Evolutionary conservation across 2,888 invertebrate species (phyloP).

Genomic region (Ophion costatus): DNA sequence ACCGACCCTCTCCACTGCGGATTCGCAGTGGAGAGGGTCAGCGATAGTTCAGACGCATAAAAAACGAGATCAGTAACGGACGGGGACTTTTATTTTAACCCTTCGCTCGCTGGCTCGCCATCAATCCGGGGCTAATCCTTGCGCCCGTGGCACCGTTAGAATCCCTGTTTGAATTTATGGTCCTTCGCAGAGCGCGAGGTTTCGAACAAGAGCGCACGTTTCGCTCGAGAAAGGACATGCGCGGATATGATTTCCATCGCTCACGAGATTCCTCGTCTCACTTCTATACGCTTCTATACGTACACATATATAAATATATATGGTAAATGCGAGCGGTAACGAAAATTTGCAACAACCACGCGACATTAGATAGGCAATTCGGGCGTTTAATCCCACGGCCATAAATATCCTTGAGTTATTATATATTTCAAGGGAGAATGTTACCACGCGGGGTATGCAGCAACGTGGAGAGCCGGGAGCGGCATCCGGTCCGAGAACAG

Average conservation of each 20-base stretch:
- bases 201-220: not conserved
- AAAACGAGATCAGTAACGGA: conserved; percentile 19
- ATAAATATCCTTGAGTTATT: conserved; percentile 83
- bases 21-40: conserved; percentile 19
- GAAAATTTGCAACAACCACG: conserved; percentile 69
- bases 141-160: conserved; percentile 45
- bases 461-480: conserved; percentile 49
- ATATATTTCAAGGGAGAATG: conserved; percentile 30
- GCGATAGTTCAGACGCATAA: conserved; percentile 18
- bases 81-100: conserved; percentile 46
- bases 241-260: conserved; percentile 27
- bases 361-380: conserved; percentile 82
- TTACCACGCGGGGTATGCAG: conserved; percentile 10
- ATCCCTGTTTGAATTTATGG: conserved; percentile 44
- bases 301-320: not conserved
- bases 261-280: not conserved
- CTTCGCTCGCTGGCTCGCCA: conserved; percentile 68
- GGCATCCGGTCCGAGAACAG: conserved; percentile 34
- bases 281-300: not conserved
- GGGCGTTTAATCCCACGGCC: conserved; percentile 80
- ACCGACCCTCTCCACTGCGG: not conserved
- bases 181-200: conserved; percentile 11
- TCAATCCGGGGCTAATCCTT: conserved; percentile 78
- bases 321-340: not conserved
- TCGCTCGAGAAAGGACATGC: conserved; percentile 26